Percentiles rank a stretch among this genome's conserved stretches.
These are phyloP conservation scores for Dendrocopos noguchii DNA, from an alignment of 2,113 vertebrate species.

Conservation along the genomic window DNA sequence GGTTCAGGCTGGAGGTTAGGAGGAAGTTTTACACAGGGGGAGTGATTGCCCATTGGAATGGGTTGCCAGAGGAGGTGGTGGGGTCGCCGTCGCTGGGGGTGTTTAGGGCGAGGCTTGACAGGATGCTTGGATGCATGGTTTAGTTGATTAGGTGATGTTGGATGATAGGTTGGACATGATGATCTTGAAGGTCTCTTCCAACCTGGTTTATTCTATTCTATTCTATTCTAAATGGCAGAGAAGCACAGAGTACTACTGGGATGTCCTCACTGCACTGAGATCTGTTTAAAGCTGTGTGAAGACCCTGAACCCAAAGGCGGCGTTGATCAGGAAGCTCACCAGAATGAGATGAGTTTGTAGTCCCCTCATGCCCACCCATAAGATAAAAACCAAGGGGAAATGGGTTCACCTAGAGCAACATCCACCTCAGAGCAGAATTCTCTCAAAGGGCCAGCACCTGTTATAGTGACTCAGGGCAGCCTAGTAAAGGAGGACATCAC, in stretches of 20 bases:
- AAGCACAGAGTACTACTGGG: background rate
- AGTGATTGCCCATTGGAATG: too few relatives aligned
- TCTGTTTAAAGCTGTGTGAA: background rate
- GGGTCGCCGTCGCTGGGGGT: too few relatives aligned
- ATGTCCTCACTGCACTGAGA: background rate
- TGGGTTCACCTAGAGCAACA: background rate
- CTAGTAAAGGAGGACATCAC: background rate
- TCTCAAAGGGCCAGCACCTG: background rate
- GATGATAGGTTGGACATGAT: too few relatives aligned
- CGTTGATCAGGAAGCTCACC: background rate
- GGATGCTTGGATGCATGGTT: too few relatives aligned
- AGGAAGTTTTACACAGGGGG: too few relatives aligned
- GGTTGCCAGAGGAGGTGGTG: too few relatives aligned
- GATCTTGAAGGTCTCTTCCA: too few relatives aligned
- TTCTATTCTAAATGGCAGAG: background rate
- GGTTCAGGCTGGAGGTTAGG: too few relatives aligned
- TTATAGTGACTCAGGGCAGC: background rate
- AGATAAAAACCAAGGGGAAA: background rate
- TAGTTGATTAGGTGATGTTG: too few relatives aligned
- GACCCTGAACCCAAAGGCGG: background rate
- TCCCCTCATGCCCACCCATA: background rate
- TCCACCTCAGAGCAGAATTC: background rate
- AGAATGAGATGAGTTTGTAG: background rate
- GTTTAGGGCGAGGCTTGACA: too few relatives aligned
- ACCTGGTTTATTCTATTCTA: too few relatives aligned